Conservation (phyloP, 2,888 invertebrate species). For the Vannuccia rotundouncinata region DNA sequence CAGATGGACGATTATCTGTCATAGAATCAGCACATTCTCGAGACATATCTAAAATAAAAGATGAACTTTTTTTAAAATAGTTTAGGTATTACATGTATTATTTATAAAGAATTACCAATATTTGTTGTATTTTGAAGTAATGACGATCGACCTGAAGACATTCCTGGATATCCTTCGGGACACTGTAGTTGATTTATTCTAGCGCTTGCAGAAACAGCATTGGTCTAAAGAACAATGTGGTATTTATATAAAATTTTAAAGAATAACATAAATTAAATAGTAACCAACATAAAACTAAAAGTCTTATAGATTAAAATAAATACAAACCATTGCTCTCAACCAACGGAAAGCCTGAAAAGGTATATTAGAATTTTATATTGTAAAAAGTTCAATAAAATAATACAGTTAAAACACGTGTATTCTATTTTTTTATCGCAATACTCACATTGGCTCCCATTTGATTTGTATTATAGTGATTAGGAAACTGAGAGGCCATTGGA, state of each 20-base stretch:
- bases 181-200: not conserved
- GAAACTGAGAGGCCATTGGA: slow-evolving; percentile 16
- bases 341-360: slow-evolving; percentile 12
- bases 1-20: not conserved
- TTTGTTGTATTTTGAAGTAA: not conserved
- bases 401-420: not conserved
- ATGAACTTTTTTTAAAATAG: too few relatives aligned
- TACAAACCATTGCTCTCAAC: slow-evolving; percentile 10
- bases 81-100: too few relatives aligned
- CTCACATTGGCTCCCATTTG: not conserved
- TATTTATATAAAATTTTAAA: not conserved
- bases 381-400: too few relatives aligned
- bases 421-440: too few relatives aligned
- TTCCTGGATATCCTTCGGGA: not conserved
- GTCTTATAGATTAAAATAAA: not conserved
- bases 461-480: not conserved
- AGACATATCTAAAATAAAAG: not conserved
- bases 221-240: not conserved
- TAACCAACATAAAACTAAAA: not conserved
- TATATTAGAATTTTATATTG: too few relatives aligned
- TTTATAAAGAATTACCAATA: not conserved
- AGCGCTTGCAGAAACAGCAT: slow-evolving; percentile 3
- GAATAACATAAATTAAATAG: not conserved
- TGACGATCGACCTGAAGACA: not conserved
- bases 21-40: not conserved